Percentiles rank a stretch among this genome's conserved stretches.
Evolutionary conservation across 2,113 vertebrate species (phyloP).

Genomic region (Myrmophylax atrothorax): DNA sequence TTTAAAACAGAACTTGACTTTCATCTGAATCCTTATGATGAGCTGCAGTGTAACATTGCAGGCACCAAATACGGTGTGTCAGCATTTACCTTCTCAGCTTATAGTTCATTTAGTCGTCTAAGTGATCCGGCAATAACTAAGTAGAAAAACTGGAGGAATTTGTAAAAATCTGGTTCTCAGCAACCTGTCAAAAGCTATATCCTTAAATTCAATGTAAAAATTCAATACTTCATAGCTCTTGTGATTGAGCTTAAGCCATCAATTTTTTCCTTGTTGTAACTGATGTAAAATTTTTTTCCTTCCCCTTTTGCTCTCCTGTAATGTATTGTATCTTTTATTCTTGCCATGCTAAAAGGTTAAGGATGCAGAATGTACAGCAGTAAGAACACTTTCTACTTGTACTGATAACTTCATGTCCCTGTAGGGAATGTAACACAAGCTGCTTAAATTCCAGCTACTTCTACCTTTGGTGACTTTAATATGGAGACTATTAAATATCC

Average conservation of each 20-base stretch:
- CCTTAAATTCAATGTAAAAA: not conserved
- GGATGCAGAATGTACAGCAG: not conserved
- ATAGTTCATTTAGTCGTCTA: not conserved
- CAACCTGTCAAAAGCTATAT: not conserved
- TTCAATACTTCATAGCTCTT: not conserved
- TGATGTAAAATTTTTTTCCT: not conserved
- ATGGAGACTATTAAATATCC: not conserved
- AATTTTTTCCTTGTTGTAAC: not conserved
- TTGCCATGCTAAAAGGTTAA: not conserved
- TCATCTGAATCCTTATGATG: not conserved
- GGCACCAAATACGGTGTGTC: rapidly evolving
- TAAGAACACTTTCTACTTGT: not conserved
- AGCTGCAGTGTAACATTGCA: not conserved
- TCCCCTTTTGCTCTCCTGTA: not conserved
- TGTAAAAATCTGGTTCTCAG: not conserved
- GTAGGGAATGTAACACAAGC: not conserved
- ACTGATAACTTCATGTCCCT: not conserved
- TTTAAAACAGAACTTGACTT: not conserved
- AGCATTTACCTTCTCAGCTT: not conserved
- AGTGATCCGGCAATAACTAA: not conserved
- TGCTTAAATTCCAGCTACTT: not conserved
- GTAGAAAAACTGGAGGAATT: not conserved
- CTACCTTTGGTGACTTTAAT: not conserved
- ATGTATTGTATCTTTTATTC: not conserved
- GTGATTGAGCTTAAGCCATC: not conserved